These are phyloP conservation scores for Brachionus sp. DNA, from an alignment of 1,140 invertebrate species.

Conservation along the genomic window DNA sequence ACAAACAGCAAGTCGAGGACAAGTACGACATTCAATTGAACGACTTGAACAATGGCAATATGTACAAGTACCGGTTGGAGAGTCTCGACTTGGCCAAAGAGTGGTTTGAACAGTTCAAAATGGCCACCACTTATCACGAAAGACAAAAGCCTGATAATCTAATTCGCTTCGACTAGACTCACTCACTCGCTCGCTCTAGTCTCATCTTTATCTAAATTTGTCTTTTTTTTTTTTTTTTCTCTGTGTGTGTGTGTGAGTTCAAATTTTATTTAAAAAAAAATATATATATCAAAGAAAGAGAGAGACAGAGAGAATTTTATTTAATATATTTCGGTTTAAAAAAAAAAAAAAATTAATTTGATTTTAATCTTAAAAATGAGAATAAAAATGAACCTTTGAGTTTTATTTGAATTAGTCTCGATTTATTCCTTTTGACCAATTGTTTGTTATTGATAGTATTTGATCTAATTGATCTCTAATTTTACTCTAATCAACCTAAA, in stretches of 20 bases:
- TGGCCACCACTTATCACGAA: constrained; percentile 17
- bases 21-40: constrained; percentile 39
- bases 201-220: neutral
- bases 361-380: neutral
- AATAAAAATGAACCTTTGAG: neutral
- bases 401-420: neutral
- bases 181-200: neutral
- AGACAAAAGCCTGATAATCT: constrained; percentile 45
- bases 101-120: constrained; percentile 37
- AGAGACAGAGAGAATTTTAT: too few species aligned
- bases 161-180: constrained; percentile 10
- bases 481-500: neutral
- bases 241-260: neutral
- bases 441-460: neutral
- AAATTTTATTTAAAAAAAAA: neutral
- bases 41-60: constrained; percentile 31
- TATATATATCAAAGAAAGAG: too few species aligned
- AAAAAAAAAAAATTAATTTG: neutral
- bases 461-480: neutral
- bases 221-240: neutral
- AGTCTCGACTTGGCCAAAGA: neutral
- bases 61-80: constrained; percentile 39
- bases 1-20: neutral
- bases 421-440: neutral
- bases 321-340: neutral